Evolutionary conservation across 2,113 vertebrate species (phyloP), one percentile per base, ranked within the genome.

Genomic region (Microtus montanus): DNA sequence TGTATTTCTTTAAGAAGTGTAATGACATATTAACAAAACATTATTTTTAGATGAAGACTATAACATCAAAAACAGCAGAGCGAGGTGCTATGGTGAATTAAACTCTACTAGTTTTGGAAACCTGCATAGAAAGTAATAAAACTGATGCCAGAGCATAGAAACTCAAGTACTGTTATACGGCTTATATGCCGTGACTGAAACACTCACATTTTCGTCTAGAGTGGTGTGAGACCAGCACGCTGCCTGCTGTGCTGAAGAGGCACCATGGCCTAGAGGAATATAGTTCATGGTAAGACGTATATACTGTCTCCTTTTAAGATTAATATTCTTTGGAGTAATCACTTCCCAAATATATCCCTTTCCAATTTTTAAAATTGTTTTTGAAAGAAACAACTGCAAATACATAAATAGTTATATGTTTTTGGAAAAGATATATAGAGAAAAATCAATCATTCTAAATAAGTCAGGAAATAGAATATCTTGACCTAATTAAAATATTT

Each of bases 401-500:
- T 88, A 79, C 19, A 58, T 49, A 94, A 84, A 28, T 90, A 93
- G 78, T 17, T 92, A 77, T 77, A 87, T 80, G 75, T 95, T 90
- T 90, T 90, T 95, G 87, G 61, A 54, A 88, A 75, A 94, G 78
- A 61, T 68, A 93, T 44, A 68, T 10, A 86, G 20, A 89, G 47
- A 77, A 94, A 96, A 93, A 64, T 17, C 84, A 88, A 83, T 87
- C 41, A 94, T 87, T 83, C 79, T 78, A 87, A n/a, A 3, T 86
- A 93, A 95, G 35, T 88, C 84, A 88, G 90, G 77, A 95, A 88
- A 92, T 86, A 94, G 71, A 87, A 6, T 87, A 79, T 90, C 20
- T 64, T 63, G 77, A 61, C 47, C 63, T 96, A 93, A 94, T 96
- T 94, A 94, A 96, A 95, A 77, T 24, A 87, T 88, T 97, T 93